Base-by-base conservation (phyloP, 2,113 vertebrate genomes). In the Takifugu bimaculatus region DNA sequence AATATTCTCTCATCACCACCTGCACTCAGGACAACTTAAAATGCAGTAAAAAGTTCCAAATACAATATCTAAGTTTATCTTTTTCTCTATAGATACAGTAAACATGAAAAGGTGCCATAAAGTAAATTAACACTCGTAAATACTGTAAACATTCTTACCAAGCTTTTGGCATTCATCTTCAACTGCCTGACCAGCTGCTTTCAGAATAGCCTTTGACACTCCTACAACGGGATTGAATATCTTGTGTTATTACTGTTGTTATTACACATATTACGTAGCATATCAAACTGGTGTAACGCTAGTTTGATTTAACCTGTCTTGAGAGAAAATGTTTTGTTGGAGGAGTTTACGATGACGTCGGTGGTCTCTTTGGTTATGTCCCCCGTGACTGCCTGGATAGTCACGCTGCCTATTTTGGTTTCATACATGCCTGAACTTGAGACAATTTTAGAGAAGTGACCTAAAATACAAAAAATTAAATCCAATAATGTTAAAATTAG, bases 191-290 rank as follows among this genome's bases (percentile, higher is more conserved):
- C 95, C 95, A 63, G 94, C 96, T 73, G 88, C 88, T 63, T 93
- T 88, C 81, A 95, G 81, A 86, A 96, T 91, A 56, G 94, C 94
- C 81, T 86, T 94, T 69, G 92, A 96, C 43, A 98, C 94, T 7
- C 94, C 96, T 98, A 53, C 29, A 60, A 32, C 20, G 44, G 0
- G 48, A 42, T 1, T 9, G 25, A 27, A 26, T 15, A 45, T 6
- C 4, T 20, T 50, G 1, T 48, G n/a, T n/a, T 48, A 13, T 48
- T 48, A 48, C 45, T 5, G 4, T 43, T 9, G 42, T 43, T 43
- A 43, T n/a, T n/a, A n/a, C n/a, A n/a, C n/a, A 39, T 10, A 9
- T 39, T 39, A 39, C 6, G 11, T 39, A 10, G 7, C 35, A 39
- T 11, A 39, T 39, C 35, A 39, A 39, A 39, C 6, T 10, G n/a